These are phyloP conservation scores for Thalassaphorura encarpata DNA, from an alignment of 1,140 invertebrate species.

Conservation along the genomic window DNA sequence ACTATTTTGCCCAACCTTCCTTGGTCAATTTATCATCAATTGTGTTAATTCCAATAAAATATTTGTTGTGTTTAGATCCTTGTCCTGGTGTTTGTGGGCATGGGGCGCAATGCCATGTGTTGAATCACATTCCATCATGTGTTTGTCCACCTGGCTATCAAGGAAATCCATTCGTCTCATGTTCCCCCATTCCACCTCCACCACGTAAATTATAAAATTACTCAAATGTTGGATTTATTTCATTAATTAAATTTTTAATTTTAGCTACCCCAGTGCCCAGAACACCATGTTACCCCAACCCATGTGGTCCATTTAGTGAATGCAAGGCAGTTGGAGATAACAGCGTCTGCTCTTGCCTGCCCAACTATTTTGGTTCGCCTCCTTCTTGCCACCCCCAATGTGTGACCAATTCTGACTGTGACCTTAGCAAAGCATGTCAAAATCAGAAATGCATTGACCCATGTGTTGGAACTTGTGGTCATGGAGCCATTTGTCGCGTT, in stretches of 20 bases:
- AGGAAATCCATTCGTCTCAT: conserved; percentile 55
- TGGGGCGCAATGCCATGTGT: conserved; percentile 59
- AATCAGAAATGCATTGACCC: conserved; percentile 49
- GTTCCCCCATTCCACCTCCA: conserved; percentile 28
- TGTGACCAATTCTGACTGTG: conserved; percentile 44
- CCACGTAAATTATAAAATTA: no score
- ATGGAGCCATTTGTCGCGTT: conserved; percentile 60
- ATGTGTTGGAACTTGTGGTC: conserved; percentile 60
- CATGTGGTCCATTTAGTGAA: conserved; percentile 56
- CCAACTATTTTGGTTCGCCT: conserved; percentile 50
- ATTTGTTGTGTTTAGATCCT: conserved; percentile 54
- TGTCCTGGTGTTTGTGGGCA: conserved; percentile 57
- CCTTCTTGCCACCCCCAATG: conserved; percentile 38
- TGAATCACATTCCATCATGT: conserved; percentile 63
- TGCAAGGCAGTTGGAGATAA: conserved; percentile 44
- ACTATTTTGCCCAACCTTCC: no score
- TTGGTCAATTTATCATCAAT: no score
- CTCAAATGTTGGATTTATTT: no score
- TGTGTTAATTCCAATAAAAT: no score
- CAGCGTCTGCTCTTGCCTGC: conserved; percentile 55
- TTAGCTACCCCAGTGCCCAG: background rate
- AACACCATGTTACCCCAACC: conserved; percentile 39
- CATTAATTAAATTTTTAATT: background rate
- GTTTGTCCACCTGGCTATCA: conserved; percentile 51
- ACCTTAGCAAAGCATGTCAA: background rate